Percentiles rank a stretch among this genome's conserved stretches.
phyloP scores from a whole-genome alignment of 2,113 vertebrate species.

The Uria aalge region DNA sequence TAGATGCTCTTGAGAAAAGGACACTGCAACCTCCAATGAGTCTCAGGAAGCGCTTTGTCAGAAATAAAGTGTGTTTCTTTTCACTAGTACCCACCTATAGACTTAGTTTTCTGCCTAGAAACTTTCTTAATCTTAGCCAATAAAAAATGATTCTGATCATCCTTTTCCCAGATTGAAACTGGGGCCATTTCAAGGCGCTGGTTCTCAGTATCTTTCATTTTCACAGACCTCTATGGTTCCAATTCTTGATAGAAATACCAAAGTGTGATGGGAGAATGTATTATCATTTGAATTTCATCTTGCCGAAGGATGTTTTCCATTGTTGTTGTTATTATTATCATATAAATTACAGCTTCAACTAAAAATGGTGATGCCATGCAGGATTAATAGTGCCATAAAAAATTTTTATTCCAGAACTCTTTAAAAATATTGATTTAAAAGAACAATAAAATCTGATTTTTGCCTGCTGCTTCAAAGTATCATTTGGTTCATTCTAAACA shows the following conservation, averaged over 20 bases:
- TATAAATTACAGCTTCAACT: conserved; percentile 42
- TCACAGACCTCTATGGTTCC: not conserved
- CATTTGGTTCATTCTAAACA: conserved; percentile 55
- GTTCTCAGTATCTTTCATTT: not conserved
- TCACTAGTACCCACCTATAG: not conserved
- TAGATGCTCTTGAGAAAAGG: not conserved
- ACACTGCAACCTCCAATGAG: not conserved
- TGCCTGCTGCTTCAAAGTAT: conserved; percentile 30
- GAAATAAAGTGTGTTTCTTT: not conserved
- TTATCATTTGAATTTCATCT: not conserved
- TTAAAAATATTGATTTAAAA: conserved; percentile 63
- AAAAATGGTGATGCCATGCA: conserved; percentile 16
- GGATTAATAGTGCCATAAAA: conserved; percentile 61
- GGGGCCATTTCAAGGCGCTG: not conserved
- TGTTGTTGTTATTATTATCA: conserved; percentile 1
- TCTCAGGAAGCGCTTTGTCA: not conserved
- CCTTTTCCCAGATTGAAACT: not conserved
- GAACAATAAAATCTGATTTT: conserved; percentile 58
- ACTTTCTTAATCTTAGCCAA: not conserved
- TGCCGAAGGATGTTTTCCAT: not conserved
- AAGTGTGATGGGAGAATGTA: not conserved
- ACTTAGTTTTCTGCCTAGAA: not conserved
- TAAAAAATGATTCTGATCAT: not conserved
- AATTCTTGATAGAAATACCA: not conserved
- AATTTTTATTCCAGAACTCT: conserved; percentile 16